Percentiles rank a stretch among this genome's conserved stretches.
These are phyloP conservation scores for Sternotherus odoratus DNA, from an alignment of 2,797 vertebrate genomes.

Conservation along the genomic window DNA sequence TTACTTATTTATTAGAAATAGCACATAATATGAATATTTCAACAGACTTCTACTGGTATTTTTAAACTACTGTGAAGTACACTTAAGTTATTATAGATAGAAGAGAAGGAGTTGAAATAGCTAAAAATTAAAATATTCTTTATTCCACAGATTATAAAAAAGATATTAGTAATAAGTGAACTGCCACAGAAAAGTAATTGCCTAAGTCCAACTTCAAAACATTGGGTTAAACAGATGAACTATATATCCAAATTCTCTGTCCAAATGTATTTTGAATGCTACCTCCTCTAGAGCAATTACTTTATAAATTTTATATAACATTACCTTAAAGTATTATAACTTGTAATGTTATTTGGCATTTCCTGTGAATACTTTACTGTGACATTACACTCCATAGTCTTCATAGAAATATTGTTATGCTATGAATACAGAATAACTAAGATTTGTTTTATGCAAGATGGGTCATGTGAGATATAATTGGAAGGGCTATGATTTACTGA, in stretches of 20 bases:
- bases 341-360: neutral
- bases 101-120: neutral
- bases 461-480: too few species aligned
- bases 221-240: neutral
- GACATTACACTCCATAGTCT: too few species aligned
- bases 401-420: too few species aligned
- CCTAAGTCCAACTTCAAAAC: neutral
- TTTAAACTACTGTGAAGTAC: neutral
- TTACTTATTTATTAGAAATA: conserved; percentile 47
- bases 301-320: neutral
- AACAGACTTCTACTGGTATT: neutral
- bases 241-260: neutral
- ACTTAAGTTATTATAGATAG: neutral
- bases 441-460: too few species aligned
- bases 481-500: too few species aligned
- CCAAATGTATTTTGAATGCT: neutral
- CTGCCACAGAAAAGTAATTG: neutral
- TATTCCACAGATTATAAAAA: neutral
- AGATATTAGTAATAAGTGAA: neutral
- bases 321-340: neutral
- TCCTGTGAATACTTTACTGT: neutral
- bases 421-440: too few species aligned
- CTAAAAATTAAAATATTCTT: conserved; percentile 1
- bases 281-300: neutral
- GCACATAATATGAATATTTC: conserved; percentile 33